A percentile compares a stretch with the other conserved stretches of the same genome.
Evolutionary conservation across 2,797 vertebrate species (phyloP).

Genomic region (Poeciliopsis infans): DNA sequence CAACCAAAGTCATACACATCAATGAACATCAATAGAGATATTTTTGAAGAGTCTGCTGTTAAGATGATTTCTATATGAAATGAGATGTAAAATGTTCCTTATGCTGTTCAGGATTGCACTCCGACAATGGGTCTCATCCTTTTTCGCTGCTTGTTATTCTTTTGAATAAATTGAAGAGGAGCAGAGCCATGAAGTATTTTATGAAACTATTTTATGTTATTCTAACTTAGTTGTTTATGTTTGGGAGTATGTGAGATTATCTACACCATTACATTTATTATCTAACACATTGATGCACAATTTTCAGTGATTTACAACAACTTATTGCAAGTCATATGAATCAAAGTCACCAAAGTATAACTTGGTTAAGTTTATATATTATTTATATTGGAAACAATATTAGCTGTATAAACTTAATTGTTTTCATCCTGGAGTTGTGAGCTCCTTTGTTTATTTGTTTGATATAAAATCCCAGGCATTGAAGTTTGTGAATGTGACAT

Average conservation of each 20-base stretch:
- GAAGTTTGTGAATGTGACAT: not conserved
- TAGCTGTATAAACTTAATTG: not conserved
- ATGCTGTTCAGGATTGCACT: no score
- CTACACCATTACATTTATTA: not conserved
- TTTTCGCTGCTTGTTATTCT: no score
- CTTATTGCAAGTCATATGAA: not conserved
- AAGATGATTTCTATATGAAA: no score
- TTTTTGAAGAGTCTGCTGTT: no score
- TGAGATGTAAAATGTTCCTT: no score
- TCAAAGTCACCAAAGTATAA: not conserved
- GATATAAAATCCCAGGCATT: not conserved
- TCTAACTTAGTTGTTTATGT: not conserved
- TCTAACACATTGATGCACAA: not conserved
- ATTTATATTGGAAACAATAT: not conserved
- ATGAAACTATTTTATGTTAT: not conserved
- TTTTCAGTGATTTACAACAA: not conserved
- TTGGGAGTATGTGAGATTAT: not conserved
- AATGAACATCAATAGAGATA: no score
- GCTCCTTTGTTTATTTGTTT: not conserved
- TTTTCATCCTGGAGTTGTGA: not conserved
- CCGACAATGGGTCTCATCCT: no score
- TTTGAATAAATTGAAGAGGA: not conserved
- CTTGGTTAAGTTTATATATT: not conserved
- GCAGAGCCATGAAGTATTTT: not conserved
- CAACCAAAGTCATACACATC: no score